phyloP scores from a whole-genome alignment of 2,888 invertebrate species.

The Limnephilus auricula region DNA sequence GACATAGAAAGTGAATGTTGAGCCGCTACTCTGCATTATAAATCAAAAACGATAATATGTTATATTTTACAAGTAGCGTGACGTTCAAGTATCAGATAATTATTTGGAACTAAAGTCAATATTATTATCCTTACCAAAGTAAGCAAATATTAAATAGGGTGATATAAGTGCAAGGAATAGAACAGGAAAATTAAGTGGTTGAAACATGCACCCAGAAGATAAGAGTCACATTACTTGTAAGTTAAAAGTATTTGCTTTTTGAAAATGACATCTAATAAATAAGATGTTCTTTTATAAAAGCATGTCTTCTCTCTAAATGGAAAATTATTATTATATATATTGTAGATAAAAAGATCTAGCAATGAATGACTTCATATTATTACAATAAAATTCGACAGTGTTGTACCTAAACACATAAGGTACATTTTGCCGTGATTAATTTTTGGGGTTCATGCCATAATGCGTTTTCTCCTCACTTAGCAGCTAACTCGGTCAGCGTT shows the following conservation, averaged over 20 bases:
- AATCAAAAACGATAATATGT: no score
- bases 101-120: background rate
- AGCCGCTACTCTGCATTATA: no score
- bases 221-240: background rate
- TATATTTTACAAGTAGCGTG: background rate
- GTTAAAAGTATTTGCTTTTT: background rate
- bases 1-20: no score
- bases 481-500: no score
- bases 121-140: background rate
- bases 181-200: background rate
- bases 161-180: background rate
- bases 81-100: background rate
- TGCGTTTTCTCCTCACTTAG: no score
- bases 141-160: background rate
- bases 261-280: background rate
- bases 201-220: background rate
- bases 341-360: no score
- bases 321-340: no score
- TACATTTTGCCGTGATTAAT: no score
- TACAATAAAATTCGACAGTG: no score
- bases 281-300: background rate
- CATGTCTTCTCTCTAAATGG: background rate
- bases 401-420: no score
- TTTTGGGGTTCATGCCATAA: no score
- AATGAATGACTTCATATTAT: no score